Conservation (phyloP, 2,888 invertebrate genomes). For the Strigamia transsilvanica region DNA sequence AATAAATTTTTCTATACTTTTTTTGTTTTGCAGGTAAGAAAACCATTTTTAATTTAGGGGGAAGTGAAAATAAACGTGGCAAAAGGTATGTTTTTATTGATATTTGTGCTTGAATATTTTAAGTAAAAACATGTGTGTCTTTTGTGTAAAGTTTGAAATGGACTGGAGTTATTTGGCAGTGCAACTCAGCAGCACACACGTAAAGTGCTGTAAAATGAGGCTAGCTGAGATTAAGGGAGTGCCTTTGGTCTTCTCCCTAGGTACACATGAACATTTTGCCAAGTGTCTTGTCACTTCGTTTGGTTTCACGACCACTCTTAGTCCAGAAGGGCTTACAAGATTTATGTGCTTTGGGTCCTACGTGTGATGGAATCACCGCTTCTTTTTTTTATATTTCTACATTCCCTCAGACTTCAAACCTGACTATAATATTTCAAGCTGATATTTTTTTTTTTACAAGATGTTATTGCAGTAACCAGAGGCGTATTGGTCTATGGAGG, state of each 20-base stretch:
- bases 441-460: too few relatives aligned
- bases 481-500: too few relatives aligned
- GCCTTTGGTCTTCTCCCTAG: conserved; percentile 20
- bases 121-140: background rate
- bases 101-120: background rate
- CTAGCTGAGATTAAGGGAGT: conserved; percentile 20
- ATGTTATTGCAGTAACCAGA: too few relatives aligned
- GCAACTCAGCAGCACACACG: conserved; percentile 10
- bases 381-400: background rate
- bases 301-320: conserved; percentile 15
- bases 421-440: background rate
- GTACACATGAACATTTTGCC: conserved; percentile 20
- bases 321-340: conserved; percentile 6
- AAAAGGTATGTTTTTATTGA: background rate
- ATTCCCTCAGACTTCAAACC: background rate
- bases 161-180: conserved; percentile 10
- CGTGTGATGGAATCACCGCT: conserved; percentile 14
- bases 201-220: conserved; percentile 20
- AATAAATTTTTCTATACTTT: background rate
- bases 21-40: background rate
- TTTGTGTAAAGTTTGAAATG: background rate
- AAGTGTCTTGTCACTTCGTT: conserved; percentile 20
- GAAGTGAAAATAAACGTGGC: background rate
- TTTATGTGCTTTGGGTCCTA: background rate
- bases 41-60: background rate